A percentile compares a stretch with the other conserved stretches of the same genome.
Evolutionary conservation across 2,888 invertebrate species (phyloP).

Genomic region (Melolontha melolontha): DNA sequence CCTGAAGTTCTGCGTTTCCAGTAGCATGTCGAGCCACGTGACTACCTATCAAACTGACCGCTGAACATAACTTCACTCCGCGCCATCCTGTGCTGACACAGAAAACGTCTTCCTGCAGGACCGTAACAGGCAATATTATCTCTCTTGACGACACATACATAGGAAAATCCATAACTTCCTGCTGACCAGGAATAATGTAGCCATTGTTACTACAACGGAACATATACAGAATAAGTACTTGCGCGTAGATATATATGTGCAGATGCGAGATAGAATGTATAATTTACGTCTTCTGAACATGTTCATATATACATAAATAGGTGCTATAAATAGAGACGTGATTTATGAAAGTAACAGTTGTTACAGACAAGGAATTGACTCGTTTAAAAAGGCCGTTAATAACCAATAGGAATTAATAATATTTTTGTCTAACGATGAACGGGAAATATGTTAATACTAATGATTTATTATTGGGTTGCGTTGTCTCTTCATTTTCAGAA

Average conservation of each 20-base stretch:
- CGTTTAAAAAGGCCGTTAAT: no score
- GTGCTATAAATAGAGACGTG: no score
- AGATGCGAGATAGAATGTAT: not conserved
- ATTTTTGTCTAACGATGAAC: no score
- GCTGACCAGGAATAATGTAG: not conserved
- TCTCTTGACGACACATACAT: slow-evolving; percentile 2
- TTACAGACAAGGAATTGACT: no score
- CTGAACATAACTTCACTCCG: slow-evolving; percentile 57
- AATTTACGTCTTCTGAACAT: no score
- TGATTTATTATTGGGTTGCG: no score
- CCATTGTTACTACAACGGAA: not conserved
- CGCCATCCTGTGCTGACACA: slow-evolving; percentile 57
- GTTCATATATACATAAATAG: no score
- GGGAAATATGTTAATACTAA: no score
- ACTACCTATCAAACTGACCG: slow-evolving; percentile 57
- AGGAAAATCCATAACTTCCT: not conserved
- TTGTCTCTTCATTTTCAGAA: no score
- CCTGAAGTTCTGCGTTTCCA: slow-evolving; percentile 34
- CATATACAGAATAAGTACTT: no score
- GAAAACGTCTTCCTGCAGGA: slow-evolving; percentile 52
- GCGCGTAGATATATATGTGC: not conserved
- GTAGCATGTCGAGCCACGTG: slow-evolving; percentile 45
- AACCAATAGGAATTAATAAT: no score
- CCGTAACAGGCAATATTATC: slow-evolving; percentile 45
- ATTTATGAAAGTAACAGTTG: no score